Evolutionary conservation across 2,888 invertebrate species (phyloP).

Genomic region (Cactoblastis cactorum): DNA sequence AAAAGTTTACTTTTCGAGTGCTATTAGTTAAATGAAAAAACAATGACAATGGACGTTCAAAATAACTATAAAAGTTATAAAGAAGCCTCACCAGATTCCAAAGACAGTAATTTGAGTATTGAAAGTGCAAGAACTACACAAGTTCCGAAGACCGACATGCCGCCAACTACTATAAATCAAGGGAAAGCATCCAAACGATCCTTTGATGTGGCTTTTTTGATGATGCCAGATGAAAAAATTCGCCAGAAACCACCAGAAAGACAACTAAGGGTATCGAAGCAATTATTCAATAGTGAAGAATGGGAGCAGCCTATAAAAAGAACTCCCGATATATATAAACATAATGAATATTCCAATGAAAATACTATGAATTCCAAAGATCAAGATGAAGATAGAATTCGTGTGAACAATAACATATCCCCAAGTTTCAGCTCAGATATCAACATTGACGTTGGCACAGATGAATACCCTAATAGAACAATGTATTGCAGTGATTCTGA

Average conservation of each 20-base stretch:
- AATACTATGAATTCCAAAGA: conserved; percentile 58
- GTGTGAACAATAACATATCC: conserved; percentile 68
- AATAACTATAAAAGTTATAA: conserved; percentile 73
- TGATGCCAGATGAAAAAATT: conserved; percentile 91
- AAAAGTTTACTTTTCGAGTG: conserved; percentile 66
- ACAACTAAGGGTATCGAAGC: conserved; percentile 74
- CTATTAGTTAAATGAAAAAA: conserved; percentile 62
- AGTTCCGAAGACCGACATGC: conserved; percentile 58
- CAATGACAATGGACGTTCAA: conserved; percentile 86
- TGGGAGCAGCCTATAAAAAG: conserved; percentile 68
- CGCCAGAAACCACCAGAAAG: conserved; percentile 81
- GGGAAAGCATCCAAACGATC: conserved; percentile 84
- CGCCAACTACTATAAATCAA: conserved; percentile 51
- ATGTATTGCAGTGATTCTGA: conserved; percentile 75
- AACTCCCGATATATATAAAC: conserved; percentile 66
- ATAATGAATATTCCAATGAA: conserved; percentile 59
- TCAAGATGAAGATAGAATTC: conserved; percentile 62
- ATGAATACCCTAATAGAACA: conserved; percentile 70
- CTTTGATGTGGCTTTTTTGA: conserved; percentile 94
- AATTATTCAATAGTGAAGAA: conserved; percentile 68
- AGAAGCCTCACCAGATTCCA: conserved; percentile 69
- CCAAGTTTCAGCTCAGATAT: conserved; percentile 71
- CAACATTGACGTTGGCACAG: conserved; percentile 74
- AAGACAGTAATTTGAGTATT: conserved; percentile 63
- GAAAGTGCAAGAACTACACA: conserved; percentile 74